Percentiles rank a stretch among this genome's conserved stretches.
Conservation (phyloP, 2,797 vertebrate species). For the Enteromius paludinosus region DNA sequence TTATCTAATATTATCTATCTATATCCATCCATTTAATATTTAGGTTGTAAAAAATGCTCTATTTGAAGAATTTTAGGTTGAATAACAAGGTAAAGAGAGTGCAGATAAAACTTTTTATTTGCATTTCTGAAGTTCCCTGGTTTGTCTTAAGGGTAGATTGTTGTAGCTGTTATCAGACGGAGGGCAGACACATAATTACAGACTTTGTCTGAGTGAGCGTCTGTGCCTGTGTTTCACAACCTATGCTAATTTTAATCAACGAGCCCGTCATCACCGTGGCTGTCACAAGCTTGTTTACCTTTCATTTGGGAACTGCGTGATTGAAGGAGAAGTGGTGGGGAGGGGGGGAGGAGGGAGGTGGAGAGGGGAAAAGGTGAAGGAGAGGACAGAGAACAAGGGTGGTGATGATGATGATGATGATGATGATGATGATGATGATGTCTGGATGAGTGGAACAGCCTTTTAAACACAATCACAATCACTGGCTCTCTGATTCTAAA, state of each 20-base stretch:
- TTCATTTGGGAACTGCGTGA: constrained; percentile 85
- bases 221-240: constrained; percentile 70
- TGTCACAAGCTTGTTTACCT: constrained; percentile 87
- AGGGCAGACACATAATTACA: constrained; percentile 76
- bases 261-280: constrained; percentile 82
- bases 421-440: constrained; percentile 32
- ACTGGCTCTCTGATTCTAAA: constrained; percentile 44
- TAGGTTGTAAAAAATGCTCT: background rate
- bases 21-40: background rate
- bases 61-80: background rate
- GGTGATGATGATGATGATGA: constrained; percentile 36
- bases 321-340: constrained; percentile 81
- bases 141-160: constrained; percentile 52
- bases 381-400: constrained; percentile 45
- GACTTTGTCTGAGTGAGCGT: constrained; percentile 36
- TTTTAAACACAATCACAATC: constrained; percentile 53
- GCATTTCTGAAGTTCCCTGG: constrained; percentile 9
- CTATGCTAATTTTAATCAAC: constrained; percentile 91
- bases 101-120: constrained; percentile 18
- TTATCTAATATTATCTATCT: no score
- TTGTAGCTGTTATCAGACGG: constrained; percentile 66
- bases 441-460: constrained; percentile 39
- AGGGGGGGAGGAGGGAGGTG: background rate
- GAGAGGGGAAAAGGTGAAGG: constrained; percentile 20
- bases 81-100: background rate